Base-by-base conservation (phyloP, 2,888 invertebrate genomes). In the Balanococcus diminutus region DNA sequence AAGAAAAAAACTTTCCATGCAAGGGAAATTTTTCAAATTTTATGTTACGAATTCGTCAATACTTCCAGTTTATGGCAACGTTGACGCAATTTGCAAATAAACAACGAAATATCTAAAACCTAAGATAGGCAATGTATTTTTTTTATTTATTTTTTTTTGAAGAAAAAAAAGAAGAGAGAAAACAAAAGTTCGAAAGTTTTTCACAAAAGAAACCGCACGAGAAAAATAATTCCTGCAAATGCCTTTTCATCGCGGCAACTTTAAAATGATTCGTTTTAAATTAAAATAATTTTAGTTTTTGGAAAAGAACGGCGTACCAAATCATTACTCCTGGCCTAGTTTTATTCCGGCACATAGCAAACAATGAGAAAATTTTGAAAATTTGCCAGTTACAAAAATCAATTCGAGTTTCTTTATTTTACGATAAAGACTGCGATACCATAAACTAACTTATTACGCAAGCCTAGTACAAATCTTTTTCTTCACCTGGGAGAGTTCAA, bases 341-440 rank as follows among this genome's bases (percentile, higher is more conserved):
- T 67, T 67, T 25, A 79, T 79, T 19, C n/a, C 75, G 19, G 25
- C 36, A 8, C 19, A 79, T 36, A 79, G 36, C 75, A 79, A 36
- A 79, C 75, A 79, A 79, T 79, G 9, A 79, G 75, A 79, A 36
- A 22, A 79, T 79, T 72, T 79, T 79, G 75, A 79, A 79, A 79
- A 28, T 79, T 32, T 79, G 75, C 75, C 75, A 79, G 19, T 79
- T 79, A 9, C 14, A 32, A 79, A 79, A 79, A 79, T 79, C 32
- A 28, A 79, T 79, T 79, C 9, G 36, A 31, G 16, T 79, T 79
- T 79, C 22, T 36, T 28, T 36, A 79, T 36, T 79, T 36, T 79
- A 72, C 56, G 6, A 22, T 22, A 67, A 67, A 67, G 11, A 16
- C 11, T 67, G 11, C 16, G 28, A 28, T 28, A 28, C 16, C 28